Conservation (phyloP, 2,113 vertebrate species). For the Gnathonemus longibarbis region DNA sequence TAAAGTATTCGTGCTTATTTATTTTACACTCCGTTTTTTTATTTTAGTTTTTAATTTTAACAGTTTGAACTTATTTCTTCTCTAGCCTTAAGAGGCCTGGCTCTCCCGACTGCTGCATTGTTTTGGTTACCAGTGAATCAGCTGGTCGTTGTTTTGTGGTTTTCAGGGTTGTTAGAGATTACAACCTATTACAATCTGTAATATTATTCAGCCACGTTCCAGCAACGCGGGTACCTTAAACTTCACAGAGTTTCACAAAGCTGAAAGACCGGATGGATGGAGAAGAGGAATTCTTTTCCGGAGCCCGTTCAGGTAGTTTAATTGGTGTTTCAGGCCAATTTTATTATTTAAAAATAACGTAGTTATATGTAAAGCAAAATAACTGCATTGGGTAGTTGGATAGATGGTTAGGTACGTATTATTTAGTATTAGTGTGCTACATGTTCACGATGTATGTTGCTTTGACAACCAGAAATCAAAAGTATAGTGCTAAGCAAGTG, state of each 20-base stretch:
- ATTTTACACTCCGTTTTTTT: neutral
- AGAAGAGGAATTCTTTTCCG: constrained; percentile 56
- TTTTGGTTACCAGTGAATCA: neutral
- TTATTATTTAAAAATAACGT: neutral
- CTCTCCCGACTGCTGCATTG: neutral
- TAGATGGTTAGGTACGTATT: neutral
- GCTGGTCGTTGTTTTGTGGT: neutral
- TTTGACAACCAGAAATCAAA: neutral
- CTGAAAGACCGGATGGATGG: constrained; percentile 49
- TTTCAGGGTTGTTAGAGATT: neutral
- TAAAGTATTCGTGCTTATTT: neutral
- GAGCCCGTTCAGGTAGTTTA: constrained; percentile 48
- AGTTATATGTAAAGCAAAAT: neutral
- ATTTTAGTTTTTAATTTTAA: neutral
- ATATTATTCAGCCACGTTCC: neutral
- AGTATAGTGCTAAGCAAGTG: neutral
- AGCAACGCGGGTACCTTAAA: neutral
- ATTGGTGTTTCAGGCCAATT: neutral
- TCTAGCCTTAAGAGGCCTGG: neutral
- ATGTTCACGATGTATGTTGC: neutral
- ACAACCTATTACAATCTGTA: neutral
- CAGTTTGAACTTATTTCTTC: neutral
- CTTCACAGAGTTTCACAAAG: neutral
- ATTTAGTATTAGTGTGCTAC: neutral
- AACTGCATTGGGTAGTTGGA: neutral